Evolutionary conservation across 2,888 invertebrate species (phyloP).

Genomic region (Myopa testacea): DNA sequence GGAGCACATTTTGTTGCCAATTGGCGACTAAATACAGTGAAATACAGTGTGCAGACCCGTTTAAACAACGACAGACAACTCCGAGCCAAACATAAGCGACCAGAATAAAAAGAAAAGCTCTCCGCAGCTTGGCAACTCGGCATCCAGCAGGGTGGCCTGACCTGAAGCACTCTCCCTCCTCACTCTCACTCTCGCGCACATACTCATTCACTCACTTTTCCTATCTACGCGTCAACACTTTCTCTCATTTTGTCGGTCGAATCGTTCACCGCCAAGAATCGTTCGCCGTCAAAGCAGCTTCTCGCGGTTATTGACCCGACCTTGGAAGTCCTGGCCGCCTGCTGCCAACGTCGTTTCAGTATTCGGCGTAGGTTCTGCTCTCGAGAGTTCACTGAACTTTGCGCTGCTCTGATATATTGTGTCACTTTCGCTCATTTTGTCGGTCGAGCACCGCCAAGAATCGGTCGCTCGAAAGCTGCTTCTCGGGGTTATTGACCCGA

Average conservation of each 20-base stretch:
- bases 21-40: background rate
- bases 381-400: constrained; percentile 26
- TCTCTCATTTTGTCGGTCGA: constrained; percentile 17
- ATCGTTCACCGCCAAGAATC: background rate
- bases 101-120: no score
- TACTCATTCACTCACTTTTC: background rate
- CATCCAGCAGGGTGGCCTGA: no score
- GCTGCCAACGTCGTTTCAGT: background rate
- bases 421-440: constrained; percentile 26
- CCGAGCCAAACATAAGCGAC: no score
- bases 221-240: background rate
- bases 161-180: no score
- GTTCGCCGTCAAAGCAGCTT: constrained; percentile 43
- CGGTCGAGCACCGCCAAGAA: background rate
- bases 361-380: background rate
- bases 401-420: background rate
- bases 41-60: background rate
- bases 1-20: background rate
- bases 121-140: no score
- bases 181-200: background rate
- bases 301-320: constrained; percentile 64
- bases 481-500: constrained; percentile 63
- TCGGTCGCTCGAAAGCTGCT: constrained; percentile 43
- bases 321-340: constrained; percentile 55
- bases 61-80: no score